Conservation (phyloP, 2,113 vertebrate species). For the Leptobrachium leishanense region DNA sequence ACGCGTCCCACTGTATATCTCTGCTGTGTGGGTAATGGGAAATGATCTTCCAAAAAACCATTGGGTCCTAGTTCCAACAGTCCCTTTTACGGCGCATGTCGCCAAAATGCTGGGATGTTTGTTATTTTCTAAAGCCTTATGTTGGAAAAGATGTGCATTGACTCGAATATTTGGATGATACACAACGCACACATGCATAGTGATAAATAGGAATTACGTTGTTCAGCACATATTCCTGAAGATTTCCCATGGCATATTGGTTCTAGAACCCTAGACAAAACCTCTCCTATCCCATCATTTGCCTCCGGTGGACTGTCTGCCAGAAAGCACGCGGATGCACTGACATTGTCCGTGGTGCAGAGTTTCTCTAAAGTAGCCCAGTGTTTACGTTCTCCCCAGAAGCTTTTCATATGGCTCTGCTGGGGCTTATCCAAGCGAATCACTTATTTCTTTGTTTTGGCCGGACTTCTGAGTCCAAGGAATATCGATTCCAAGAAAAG, state of each 20-base stretch:
- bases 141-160: too few relatives aligned
- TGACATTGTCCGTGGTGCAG: constrained; percentile 21
- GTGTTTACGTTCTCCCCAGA: constrained; percentile 51
- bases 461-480: constrained; percentile 51
- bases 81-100: too few relatives aligned
- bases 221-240: constrained; percentile 15
- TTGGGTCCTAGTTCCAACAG: too few relatives aligned
- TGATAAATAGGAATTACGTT: neutral
- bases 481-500: constrained; percentile 24
- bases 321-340: neutral
- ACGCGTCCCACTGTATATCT: too few relatives aligned
- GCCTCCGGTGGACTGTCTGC: neutral
- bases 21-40: too few relatives aligned
- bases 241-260: neutral
- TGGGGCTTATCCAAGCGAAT: constrained; percentile 53
- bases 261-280: neutral
- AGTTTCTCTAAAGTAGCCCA: constrained; percentile 45
- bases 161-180: too few relatives aligned
- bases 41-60: too few relatives aligned
- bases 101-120: too few relatives aligned
- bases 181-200: too few relatives aligned
- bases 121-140: too few relatives aligned
- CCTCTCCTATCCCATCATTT: neutral
- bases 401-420: constrained; percentile 50
- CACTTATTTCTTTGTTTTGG: constrained; percentile 51